A percentile compares a stretch with the other conserved stretches of the same genome.
These are phyloP conservation scores for Megalonaias nervosa DNA, from an alignment of 1,140 invertebrate genomes.

Conservation along the genomic window DNA sequence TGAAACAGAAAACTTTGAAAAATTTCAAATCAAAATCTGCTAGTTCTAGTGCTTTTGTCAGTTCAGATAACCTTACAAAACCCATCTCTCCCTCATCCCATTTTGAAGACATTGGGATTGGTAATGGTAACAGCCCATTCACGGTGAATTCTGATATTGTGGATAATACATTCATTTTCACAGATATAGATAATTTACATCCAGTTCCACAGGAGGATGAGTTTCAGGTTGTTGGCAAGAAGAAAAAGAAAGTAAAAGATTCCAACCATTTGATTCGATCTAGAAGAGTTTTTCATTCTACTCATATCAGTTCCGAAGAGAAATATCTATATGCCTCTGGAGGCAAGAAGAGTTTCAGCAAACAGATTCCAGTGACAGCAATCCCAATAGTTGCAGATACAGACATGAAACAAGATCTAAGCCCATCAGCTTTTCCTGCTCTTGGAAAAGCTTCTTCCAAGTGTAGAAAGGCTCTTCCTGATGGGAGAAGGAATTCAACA, in stretches of 20 bases:
- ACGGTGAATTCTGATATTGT: constrained; percentile 2
- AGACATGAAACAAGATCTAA: constrained; percentile 51
- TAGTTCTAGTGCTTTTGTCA: background rate
- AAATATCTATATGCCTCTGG: no score
- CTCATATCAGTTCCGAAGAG: no score
- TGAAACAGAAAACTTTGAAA: constrained; percentile 46
- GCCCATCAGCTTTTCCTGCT: constrained; percentile 62
- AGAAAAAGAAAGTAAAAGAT: constrained; percentile 52
- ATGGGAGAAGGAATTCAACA: constrained; percentile 57
- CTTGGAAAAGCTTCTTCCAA: constrained; percentile 34
- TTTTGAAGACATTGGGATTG: background rate
- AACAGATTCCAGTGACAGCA: no score
- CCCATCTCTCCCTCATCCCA: background rate
- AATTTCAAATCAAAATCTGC: constrained; percentile 23
- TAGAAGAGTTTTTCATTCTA: no score
- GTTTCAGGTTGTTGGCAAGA: constrained; percentile 50
- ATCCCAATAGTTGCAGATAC: constrained; percentile 19
- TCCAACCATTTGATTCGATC: no score
- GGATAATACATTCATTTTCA: constrained; percentile 49
- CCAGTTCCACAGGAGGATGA: constrained; percentile 45
- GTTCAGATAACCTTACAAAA: background rate
- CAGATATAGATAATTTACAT: constrained; percentile 45
- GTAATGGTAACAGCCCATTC: background rate
- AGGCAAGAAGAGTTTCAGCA: no score
- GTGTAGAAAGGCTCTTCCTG: constrained; percentile 31